Evolutionary conservation across 2,888 invertebrate species (phyloP), one percentile per base, ranked within the genome.

Genomic region (Apodemia mormo): DNA sequence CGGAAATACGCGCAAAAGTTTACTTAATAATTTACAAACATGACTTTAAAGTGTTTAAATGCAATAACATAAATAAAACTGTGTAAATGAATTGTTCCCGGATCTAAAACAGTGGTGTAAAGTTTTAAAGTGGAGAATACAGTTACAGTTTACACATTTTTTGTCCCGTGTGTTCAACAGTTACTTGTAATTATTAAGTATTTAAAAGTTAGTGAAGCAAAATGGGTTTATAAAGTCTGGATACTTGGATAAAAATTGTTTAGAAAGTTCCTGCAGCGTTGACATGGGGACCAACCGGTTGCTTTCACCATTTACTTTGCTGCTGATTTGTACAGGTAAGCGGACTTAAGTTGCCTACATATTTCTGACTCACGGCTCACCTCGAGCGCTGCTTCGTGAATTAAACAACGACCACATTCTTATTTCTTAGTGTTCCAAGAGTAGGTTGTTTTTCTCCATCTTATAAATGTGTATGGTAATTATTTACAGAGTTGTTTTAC

Each of bases 281-380:
- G 84, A 82, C 83, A 92, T 92, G 92, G 85, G 85, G 85, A 85
- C 80, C 84, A 81, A 84, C 81, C 81, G 87, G 85, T 85, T 86
- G 88, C 89, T 92, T 90, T 92, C 91, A 86, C 91, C 87, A 80
- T 84, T 89, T 83, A 85, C 84, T 84, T 84, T 89, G 86, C 83
- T 91, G 87, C 82, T 91, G 85, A 87, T 91, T 84, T 90, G 89
- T 86, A 83, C 91, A 89, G 92, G 92, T 93, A 92, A 92, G 91
- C 85, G 85, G 82, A 79, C 75, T 75, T 81, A 83, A 78, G 85
- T 82, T 85, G 84, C 85, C 75, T 86, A 85, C 79, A 61, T 61
- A 61, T 87, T 85, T 87, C 88, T 88, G 89, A 89, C 81, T 89
- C 88, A 87, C 85, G 81, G 85, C 80, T 80, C 80, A 79, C 78